A percentile compares a stretch with the other conserved stretches of the same genome.
phyloP scores from a whole-genome alignment of 2,888 invertebrate species.

The Cecidostiba fungosa region DNA sequence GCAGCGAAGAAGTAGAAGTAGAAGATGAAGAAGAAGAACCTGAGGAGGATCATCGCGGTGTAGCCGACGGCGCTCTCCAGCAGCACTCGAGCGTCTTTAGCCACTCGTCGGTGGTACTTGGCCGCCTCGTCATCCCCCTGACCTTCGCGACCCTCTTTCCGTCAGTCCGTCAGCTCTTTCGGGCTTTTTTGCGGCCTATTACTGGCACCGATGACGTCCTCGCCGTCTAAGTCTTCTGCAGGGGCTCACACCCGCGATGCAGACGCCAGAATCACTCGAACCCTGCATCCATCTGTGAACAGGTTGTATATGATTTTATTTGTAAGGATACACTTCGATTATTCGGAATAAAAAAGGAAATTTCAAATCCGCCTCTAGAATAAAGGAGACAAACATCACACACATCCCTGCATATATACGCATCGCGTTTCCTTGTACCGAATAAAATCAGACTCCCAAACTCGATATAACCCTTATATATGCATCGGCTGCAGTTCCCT shows the following conservation, averaged over 20 bases:
- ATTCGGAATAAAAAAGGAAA: no score
- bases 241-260: constrained; percentile 2
- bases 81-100: background rate
- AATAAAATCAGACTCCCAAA: background rate
- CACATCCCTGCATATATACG: no score
- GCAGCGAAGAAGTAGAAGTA: background rate
- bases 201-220: background rate
- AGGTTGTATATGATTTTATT: no score
- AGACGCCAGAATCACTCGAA: background rate
- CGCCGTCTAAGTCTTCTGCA: background rate
- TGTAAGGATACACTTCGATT: no score
- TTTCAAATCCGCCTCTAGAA: no score
- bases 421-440: background rate
- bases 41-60: background rate
- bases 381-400: no score
- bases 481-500: no score
- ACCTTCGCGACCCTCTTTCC: constrained; percentile 1
- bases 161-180: background rate
- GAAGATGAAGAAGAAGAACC: background rate
- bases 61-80: background rate
- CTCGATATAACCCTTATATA: background rate
- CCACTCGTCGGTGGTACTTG: background rate
- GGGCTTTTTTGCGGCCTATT: background rate
- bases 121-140: constrained; percentile 4
- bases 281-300: constrained; percentile 11